Base-by-base conservation (phyloP, 2,888 invertebrate species). In the Drepanosiphum platanoidis region DNA sequence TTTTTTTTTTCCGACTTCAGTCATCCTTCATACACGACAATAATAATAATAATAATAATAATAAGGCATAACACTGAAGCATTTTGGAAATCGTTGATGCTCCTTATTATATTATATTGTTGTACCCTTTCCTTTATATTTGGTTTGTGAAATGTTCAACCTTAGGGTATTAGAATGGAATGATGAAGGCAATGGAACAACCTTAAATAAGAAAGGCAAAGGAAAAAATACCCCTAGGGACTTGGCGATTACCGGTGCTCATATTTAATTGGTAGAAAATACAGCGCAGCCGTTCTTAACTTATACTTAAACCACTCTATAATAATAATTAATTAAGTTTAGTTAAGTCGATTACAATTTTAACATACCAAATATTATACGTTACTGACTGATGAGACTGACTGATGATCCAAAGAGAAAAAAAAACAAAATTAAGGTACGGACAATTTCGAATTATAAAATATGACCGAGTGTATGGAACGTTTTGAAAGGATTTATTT, bases 191-290 rank as follows among this genome's bases (percentile, higher is more conserved):
- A 66, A 52, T 68, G 34, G 34, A 46, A 70, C 34, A 34, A 68
- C 70, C 68, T 52, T 58, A 36, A 80, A 80, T 46, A 80, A 70
- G 80, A 36, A 46, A 58, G 27, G 32, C 13, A 70, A 80, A 80
- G 18, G 11, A 42, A 80, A 66, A 79, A 70, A 80, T 70, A 58
- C 46, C 52, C 52, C 22, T 2, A 70, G 70, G 70, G 27, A 27
- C n/a, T 11, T n/a, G 34, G 4, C 34, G 46, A 34, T 42, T 68
- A 52, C 52, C 27, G 58, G n/a, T 58, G 52, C 27, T 80, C 70
- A 52, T 70, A 80, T 36, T 80, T 80, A 80, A 70, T 80, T 80
- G 70, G 36, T 52, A 34, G 52, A 80, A 68, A 80, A 68, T 32
- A 80, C 52, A 52, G 1, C 13, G 32, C 3, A 68, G 18, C 32